Base-by-base conservation (phyloP, 1,140 invertebrate species). In the Drosophila bocki region DNA sequence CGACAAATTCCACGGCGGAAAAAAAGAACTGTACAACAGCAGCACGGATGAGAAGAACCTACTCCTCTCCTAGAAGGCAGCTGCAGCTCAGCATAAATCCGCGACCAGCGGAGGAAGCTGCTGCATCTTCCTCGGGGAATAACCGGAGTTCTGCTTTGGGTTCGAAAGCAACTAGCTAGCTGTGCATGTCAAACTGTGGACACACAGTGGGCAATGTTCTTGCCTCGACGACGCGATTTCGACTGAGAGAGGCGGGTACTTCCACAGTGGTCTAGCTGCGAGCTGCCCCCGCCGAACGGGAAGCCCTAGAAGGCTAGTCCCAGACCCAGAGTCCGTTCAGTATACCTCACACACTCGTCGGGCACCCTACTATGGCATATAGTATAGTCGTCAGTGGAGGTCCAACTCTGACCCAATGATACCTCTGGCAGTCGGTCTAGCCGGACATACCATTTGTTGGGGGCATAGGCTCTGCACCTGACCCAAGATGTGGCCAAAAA, bases 191-290 rank as follows among this genome's bases (percentile, higher is more conserved):
- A 75, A 86, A 80, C 83, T 71, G 69, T 84, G 35, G 39, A 17
- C 44, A 8, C n/a, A 64, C 47, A 32, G 48, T 51, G 35, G 50
- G 50, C 71, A 80, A 56, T 61, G 77, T 65, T 68, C 85, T 37
- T 78, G 81, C 58, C 48, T 53, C 81, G 50, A 84, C 80, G 64
- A 75, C 81, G 81, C 81, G 85, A 54, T 42, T 84, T 77, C 72
- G 83, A 88, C 84, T 87, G 84, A 90, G 53, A 69, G 74, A 65
- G 74, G 29, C 35, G 75, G 57, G 78, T 3, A 15, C 6, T 22
- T n/a, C 22, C 22, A 22, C 22, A 22, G 22, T 22, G 22, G 22
- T 22, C 63, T 32, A 67, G 51, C 48, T 59, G 68, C 68, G 59
- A 69, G 62, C 63, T 58, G 37, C 26, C 42, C 41, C 56, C 22